Conservation (phyloP, 2,888 invertebrate genomes). For the Dolomedes plantarius region DNA sequence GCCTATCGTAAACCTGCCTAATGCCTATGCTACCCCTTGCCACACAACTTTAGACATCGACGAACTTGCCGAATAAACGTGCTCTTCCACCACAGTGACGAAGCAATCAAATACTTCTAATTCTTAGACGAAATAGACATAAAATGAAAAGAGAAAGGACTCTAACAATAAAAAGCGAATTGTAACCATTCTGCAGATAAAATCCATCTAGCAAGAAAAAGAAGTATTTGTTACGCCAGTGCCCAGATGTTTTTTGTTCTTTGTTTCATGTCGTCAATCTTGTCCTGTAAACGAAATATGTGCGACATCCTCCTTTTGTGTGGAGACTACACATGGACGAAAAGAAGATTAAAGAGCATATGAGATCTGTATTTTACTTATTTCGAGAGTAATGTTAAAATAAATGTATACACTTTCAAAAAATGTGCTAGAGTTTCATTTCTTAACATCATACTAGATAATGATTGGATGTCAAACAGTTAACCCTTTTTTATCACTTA, state of each 20-base stretch:
- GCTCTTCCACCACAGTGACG: conserved; percentile 41
- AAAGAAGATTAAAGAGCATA: conserved; percentile 26
- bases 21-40: conserved; percentile 51
- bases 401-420: conserved; percentile 61
- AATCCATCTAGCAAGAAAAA: conserved; percentile 9
- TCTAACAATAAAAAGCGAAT: conserved; percentile 5
- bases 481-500: neutral
- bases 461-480: neutral
- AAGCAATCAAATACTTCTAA: conserved; percentile 66
- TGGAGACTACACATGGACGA: conserved; percentile 32
- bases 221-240: conserved; percentile 63
- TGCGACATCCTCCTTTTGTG: conserved; percentile 1
- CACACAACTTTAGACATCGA: conserved; percentile 45
- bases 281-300: conserved; percentile 43
- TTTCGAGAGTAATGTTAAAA: conserved; percentile 49
- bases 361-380: conserved; percentile 69
- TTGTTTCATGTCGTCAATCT: conserved; percentile 38
- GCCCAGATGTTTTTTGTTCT: conserved; percentile 42
- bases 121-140: conserved; percentile 21
- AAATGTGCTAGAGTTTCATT: conserved; percentile 5
- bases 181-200: neutral
- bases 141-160: conserved; percentile 2
- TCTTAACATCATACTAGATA: neutral
- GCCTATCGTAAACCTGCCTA: conserved; percentile 33
- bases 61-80: conserved; percentile 45